Percentiles rank a stretch among this genome's conserved stretches.
phyloP scores from a whole-genome alignment of 92 coral and sea anemone genomes.

The Parazoanthus atlanticus region DNA sequence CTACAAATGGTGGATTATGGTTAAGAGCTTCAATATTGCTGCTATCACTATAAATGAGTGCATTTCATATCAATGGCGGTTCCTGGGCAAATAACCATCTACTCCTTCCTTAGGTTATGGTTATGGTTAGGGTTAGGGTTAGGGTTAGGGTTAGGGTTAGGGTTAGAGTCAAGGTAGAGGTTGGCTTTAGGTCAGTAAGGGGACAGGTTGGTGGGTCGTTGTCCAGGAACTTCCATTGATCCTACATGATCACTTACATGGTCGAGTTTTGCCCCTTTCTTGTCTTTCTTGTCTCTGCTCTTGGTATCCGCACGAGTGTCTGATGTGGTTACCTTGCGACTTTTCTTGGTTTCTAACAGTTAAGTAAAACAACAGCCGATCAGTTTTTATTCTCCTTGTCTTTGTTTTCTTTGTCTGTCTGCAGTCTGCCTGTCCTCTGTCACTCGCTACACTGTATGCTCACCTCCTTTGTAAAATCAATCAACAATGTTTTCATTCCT shows the following conservation, averaged over 20 bases:
- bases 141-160: no score
- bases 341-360: conserved; percentile 31
- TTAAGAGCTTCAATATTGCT: no score
- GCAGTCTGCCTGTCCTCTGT: background rate
- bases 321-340: conserved; percentile 19
- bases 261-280: conserved; percentile 23
- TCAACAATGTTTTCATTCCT: background rate
- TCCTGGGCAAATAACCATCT: no score
- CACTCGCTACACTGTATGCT: background rate
- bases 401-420: background rate
- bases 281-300: conserved; percentile 41
- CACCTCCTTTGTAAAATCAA: no score
- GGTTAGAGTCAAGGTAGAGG: background rate
- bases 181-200: background rate
- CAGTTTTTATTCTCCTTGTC: background rate
- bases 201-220: background rate
- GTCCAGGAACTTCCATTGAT: background rate
- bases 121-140: no score
- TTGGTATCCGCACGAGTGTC: conserved; percentile 32
- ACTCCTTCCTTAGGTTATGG: no score
- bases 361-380: background rate
- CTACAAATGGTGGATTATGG: no score
- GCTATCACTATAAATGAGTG: no score
- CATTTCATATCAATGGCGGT: no score
- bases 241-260: conserved; percentile 2